Base-by-base conservation (phyloP, 1,140 invertebrate species). In the Hormaphis cornu region DNA sequence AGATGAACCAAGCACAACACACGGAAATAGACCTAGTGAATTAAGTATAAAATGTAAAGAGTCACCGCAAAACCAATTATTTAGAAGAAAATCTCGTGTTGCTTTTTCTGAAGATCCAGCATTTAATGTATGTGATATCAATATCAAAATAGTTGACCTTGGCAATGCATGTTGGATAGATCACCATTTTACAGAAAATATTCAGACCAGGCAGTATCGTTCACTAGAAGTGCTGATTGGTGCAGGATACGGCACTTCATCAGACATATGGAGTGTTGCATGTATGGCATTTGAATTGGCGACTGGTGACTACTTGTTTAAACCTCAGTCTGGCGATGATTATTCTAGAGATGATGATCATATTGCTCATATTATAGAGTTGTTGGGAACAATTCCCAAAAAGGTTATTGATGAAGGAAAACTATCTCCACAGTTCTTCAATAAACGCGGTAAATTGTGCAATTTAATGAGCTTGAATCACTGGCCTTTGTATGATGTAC, bases 81-180 rank as follows among this genome's bases (percentile, higher is more conserved):
- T 71, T 24, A 52, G 70, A 46, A 72, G 72, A 22, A 70, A 46
- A 53, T 42, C 50, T 37, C 71, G 73, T 40, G 75, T 82, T 30
- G 48, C 53, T 54, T 50, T 59, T 7, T 52, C 48, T 0, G 56
- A 54, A 52, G 90, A 95, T 82, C 91, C 92, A 24, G 88, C 90
- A 9, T 82, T 88, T 77, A 88, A 91, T 74, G 83, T 89, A 18
- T 93, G 91, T 79, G 88, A 90, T 44, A 85, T 95, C 26, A 86
- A 90, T 75, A 91, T 95, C 1, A 96, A 96, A 80, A 95, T 99
- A 76, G 96, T 95, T 44, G 96, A 99, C 84, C 81, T 99, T 59
- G 97, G 97, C 52, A 99, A 99, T 82, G 97, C 97, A 22, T 99
- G 97, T 79, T 99, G 96, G 95, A 91, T 95, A n/a, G 87, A 95